Evolutionary conservation across 2,113 vertebrate genomes (phyloP).

Genomic region (Diadophis punctatus): DNA sequence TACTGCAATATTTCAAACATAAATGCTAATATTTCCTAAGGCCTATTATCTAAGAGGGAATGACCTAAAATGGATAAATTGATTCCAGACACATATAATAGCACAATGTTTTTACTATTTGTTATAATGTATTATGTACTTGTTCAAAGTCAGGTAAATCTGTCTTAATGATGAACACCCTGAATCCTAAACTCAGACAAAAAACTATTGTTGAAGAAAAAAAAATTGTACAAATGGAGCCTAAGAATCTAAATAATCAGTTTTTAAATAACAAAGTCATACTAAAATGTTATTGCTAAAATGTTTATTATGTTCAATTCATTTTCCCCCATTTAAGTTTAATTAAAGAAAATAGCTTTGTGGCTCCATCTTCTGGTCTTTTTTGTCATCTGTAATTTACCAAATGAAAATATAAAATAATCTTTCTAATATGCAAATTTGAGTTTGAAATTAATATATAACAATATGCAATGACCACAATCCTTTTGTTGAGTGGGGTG

Average conservation of each 20-base stretch:
- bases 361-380: constrained; percentile 57
- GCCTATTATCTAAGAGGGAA: no score
- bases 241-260: not conserved
- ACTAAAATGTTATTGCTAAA: not conserved
- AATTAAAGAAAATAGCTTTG: constrained; percentile 8
- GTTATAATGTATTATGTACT: not conserved
- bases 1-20: not conserved
- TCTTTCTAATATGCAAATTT: not conserved
- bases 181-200: not conserved
- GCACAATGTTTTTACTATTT: not conserved
- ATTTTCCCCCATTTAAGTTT: not conserved
- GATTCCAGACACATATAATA: not conserved
- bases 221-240: not conserved
- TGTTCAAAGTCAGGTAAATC: not conserved
- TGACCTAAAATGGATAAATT: not conserved
- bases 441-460: not conserved
- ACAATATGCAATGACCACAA: not conserved
- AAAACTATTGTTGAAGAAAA: not conserved
- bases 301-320: not conserved
- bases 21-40: not conserved
- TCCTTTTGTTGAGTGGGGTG: not conserved
- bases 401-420: not conserved
- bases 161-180: not conserved
- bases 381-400: not conserved
- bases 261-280: not conserved